These are phyloP conservation scores for Protonibea diacanthus DNA, from an alignment of 2,797 vertebrate species.

Conservation along the genomic window DNA sequence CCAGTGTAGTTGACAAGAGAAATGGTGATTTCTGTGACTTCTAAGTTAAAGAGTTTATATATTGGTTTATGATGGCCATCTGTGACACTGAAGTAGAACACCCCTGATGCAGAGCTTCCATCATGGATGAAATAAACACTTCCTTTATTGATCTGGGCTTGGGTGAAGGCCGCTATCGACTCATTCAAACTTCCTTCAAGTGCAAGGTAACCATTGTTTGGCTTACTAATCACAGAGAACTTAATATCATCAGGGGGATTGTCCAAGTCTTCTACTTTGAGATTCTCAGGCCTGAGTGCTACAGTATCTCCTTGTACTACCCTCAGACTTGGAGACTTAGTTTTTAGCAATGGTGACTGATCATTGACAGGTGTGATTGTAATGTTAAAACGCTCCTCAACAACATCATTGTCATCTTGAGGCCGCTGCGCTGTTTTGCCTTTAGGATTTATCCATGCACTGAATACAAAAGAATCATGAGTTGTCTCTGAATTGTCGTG, in stretches of 20 bases:
- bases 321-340: constrained; percentile 87
- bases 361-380: constrained; percentile 90
- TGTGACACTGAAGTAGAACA: constrained; percentile 94
- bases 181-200: constrained; percentile 79
- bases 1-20: constrained; percentile 86
- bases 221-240: constrained; percentile 88
- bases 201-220: constrained; percentile 92
- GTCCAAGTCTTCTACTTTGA: constrained; percentile 91
- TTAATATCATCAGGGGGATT: constrained; percentile 88
- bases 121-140: constrained; percentile 91
- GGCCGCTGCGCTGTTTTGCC: constrained; percentile 85
- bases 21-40: constrained; percentile 87
- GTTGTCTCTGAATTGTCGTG: constrained; percentile 92
- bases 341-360: constrained; percentile 91
- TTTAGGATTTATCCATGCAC: constrained; percentile 90
- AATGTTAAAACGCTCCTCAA: constrained; percentile 91
- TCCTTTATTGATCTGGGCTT: constrained; percentile 89
- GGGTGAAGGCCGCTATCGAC: constrained; percentile 87
- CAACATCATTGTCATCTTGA: constrained; percentile 76
- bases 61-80: constrained; percentile 92
- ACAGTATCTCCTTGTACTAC: constrained; percentile 88
- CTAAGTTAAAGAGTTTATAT: constrained; percentile 93
- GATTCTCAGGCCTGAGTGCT: constrained; percentile 83
- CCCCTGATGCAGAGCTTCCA: constrained; percentile 88
- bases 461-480: constrained; percentile 88